phyloP scores from a whole-genome alignment of 2,888 invertebrate genomes.

The Drosophila kanekoi region DNA sequence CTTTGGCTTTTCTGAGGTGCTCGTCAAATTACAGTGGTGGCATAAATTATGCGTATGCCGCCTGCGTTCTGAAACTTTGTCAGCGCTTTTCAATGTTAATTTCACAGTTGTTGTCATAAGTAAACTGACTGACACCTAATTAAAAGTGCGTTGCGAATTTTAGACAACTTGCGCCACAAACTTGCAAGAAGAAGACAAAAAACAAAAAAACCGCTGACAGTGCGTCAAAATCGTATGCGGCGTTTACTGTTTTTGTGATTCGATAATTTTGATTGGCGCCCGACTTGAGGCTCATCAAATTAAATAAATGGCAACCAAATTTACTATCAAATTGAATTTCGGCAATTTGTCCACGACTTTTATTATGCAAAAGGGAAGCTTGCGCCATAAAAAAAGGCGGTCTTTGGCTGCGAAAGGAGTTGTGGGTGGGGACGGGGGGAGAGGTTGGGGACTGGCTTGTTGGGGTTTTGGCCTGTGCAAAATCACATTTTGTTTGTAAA shows the following conservation, averaged over 20 bases:
- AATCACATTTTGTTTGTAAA: conserved; percentile 82
- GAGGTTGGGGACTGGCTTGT: conserved; percentile 8
- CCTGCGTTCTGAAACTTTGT: conserved; percentile 10
- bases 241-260: conserved; percentile 3
- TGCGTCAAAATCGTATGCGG: conserved; percentile 29
- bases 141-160: conserved; percentile 59
- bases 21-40: conserved; percentile 53
- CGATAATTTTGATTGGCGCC: conserved; percentile 39
- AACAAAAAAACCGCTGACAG: conserved; percentile 22
- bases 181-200: background rate
- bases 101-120: conserved; percentile 43
- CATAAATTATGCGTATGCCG: conserved; percentile 54
- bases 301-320: conserved; percentile 74
- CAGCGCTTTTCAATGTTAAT: conserved; percentile 59
- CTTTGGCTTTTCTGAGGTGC: conserved; percentile 13
- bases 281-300: conserved; percentile 60
- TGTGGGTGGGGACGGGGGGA: conserved; percentile 1
- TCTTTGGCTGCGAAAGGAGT: background rate
- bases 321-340: conserved; percentile 78
- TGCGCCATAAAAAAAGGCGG: conserved; percentile 54
- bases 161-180: conserved; percentile 25
- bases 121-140: conserved; percentile 71
- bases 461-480: conserved; percentile 39
- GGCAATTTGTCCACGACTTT: conserved; percentile 74
- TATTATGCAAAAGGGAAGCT: conserved; percentile 72